Evolutionary conservation across 2,113 vertebrate species (phyloP).

Genomic region (Parus major): DNA sequence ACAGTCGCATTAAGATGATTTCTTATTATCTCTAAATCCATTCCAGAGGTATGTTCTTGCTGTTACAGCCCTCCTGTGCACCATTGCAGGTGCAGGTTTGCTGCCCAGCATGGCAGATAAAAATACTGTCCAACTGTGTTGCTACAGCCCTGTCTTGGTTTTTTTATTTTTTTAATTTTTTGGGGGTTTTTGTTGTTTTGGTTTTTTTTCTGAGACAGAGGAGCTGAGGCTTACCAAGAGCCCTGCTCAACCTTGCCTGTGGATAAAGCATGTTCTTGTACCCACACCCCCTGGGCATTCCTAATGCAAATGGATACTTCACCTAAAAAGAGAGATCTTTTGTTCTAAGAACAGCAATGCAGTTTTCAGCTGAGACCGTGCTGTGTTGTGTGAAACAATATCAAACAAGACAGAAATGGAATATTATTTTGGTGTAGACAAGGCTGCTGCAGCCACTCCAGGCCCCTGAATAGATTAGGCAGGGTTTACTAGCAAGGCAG

Average conservation of each 20-base stretch:
- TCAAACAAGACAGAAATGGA: slow-evolving; percentile 23
- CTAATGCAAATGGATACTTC: slow-evolving; percentile 10
- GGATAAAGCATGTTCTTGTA: not conserved
- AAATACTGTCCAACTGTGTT: not conserved
- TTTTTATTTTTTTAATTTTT: too few relatives aligned
- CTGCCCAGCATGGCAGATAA: not conserved
- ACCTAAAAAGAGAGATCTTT: not conserved
- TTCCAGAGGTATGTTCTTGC: slow-evolving; percentile 26
- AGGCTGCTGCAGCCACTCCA: not conserved
- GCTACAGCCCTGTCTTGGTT: not conserved
- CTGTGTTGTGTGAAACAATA: not conserved
- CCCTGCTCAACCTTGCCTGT: not conserved
- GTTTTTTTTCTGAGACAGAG: not conserved
- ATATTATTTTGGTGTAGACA: slow-evolving; percentile 9
- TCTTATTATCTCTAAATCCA: slow-evolving; percentile 52
- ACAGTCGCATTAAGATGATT: slow-evolving; percentile 58
- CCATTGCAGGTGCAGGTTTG: slow-evolving; percentile 11
- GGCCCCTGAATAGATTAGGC: not conserved
- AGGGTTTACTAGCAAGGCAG: not conserved
- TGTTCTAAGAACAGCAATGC: slow-evolving; percentile 9
- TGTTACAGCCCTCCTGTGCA: slow-evolving; percentile 51
- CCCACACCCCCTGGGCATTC: not conserved
- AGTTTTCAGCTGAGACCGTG: not conserved
- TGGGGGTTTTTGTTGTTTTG: not conserved
- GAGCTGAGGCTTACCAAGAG: not conserved